These are phyloP conservation scores for Saccopteryx bilineata DNA, from an alignment of 2,113 vertebrate species.

Conservation along the genomic window DNA sequence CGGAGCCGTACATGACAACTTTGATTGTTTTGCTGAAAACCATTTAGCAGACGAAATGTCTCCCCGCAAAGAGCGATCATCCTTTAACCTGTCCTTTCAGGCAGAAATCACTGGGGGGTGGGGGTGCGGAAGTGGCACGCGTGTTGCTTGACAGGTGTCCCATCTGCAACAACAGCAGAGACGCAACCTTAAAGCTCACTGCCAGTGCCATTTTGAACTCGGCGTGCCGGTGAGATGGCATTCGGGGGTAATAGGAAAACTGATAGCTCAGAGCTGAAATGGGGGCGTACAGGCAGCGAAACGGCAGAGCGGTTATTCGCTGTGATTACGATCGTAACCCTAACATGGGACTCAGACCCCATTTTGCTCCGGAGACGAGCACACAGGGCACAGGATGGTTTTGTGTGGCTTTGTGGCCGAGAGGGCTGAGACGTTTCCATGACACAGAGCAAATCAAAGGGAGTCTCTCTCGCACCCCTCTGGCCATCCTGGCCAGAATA, in stretches of 20 bases:
- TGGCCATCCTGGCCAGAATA: not conserved
- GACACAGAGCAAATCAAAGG: conserved; percentile 55
- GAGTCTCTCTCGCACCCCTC: not conserved
- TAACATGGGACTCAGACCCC: conserved; percentile 80
- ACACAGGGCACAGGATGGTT: not conserved
- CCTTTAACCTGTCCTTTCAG: conserved; percentile 91
- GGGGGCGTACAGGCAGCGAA: conserved; percentile 86
- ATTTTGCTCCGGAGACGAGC: conserved; percentile 55
- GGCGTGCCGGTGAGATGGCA: conserved; percentile 89
- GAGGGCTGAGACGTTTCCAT: conserved; percentile 57
- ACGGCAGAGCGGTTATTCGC: conserved; percentile 86
- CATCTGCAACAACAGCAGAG: conserved; percentile 90
- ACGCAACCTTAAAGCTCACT: conserved; percentile 88
- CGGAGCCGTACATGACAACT: conserved; percentile 82
- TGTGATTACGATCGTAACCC: conserved; percentile 84
- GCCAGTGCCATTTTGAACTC: conserved; percentile 92
- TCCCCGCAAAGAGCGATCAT: conserved; percentile 89
- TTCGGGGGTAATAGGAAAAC: conserved; percentile 88
- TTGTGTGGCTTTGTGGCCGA: conserved; percentile 73
- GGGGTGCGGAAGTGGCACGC: conserved; percentile 90
- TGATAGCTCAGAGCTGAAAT: conserved; percentile 91
- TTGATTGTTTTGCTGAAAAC: conserved; percentile 93
- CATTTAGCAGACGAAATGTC: conserved; percentile 90
- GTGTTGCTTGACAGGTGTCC: conserved; percentile 93
- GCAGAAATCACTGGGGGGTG: conserved; percentile 88